phyloP scores from a whole-genome alignment of 2,797 vertebrate genomes.

The Harpagifer antarcticus region DNA sequence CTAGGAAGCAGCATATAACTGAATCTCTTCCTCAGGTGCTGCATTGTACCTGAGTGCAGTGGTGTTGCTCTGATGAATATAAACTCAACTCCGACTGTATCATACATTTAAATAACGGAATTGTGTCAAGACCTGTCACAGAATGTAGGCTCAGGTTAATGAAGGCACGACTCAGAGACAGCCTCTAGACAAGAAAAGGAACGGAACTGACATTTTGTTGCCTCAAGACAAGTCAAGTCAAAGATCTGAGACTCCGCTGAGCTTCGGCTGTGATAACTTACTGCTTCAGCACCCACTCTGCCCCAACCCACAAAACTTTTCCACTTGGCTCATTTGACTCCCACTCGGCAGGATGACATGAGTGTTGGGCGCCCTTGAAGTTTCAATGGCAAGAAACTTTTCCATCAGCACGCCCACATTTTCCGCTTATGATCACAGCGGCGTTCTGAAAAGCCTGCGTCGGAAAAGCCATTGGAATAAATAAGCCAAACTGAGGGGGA shows the following conservation, averaged over 20 bases:
- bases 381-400: constrained; percentile 52
- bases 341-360: constrained; percentile 43
- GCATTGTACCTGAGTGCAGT: constrained; percentile 16
- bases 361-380: constrained; percentile 55
- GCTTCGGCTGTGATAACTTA: constrained; percentile 56
- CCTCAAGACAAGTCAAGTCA: constrained; percentile 50
- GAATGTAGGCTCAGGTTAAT: constrained; percentile 60
- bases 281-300: constrained; percentile 48
- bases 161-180: constrained; percentile 52
- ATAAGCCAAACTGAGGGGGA: constrained; percentile 45
- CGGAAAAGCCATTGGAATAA: constrained; percentile 52
- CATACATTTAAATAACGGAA: constrained; percentile 43
- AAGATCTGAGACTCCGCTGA: constrained; percentile 63
- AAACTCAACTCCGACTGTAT: constrained; percentile 25
- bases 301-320: constrained; percentile 60
- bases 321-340: constrained; percentile 65
- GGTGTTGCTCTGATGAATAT: constrained; percentile 18
- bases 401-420: constrained; percentile 46
- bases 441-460: constrained; percentile 33
- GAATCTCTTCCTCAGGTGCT: constrained; percentile 8
- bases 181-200: constrained; percentile 52
- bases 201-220: constrained; percentile 49
- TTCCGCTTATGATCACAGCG: constrained; percentile 61
- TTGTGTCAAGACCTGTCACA: constrained; percentile 54
- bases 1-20: background rate